Conservation (phyloP, 2,113 vertebrate species). For the Deroptyus accipitrinus region DNA sequence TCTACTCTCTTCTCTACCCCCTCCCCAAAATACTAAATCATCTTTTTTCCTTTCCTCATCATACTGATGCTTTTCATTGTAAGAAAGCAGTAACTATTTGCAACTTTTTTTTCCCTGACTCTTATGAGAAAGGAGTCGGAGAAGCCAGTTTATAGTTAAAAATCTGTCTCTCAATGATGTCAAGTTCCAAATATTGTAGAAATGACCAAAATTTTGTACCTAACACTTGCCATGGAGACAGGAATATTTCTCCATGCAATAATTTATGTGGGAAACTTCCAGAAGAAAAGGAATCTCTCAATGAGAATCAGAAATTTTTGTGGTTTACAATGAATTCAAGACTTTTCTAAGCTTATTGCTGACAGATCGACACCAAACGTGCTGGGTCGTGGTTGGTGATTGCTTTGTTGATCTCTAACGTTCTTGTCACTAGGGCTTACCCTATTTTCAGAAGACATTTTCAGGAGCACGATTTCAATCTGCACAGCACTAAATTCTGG, state of each 20-base stretch:
- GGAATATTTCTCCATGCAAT: background rate
- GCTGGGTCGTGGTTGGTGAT: background rate
- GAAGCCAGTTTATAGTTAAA: background rate
- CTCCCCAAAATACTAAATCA: background rate
- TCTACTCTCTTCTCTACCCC: background rate
- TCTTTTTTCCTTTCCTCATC: background rate
- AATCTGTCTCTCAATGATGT: background rate
- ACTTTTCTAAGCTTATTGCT: background rate
- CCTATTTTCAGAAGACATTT: background rate
- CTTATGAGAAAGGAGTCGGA: background rate
- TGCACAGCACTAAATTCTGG: background rate
- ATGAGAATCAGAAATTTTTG: background rate
- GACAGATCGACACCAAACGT: background rate
- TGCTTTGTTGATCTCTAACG: background rate
- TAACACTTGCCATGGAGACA: background rate
- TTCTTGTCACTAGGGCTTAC: background rate
- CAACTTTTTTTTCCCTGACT: accelerated
- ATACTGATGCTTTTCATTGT: background rate
- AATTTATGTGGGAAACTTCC: background rate
- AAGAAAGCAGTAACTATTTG: background rate
- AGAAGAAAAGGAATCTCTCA: background rate
- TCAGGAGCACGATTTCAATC: background rate
- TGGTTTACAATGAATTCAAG: background rate
- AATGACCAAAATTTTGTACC: background rate
- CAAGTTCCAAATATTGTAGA: background rate